phyloP scores from a whole-genome alignment of 2,113 vertebrate species.

The Myocastor coypus region DNA sequence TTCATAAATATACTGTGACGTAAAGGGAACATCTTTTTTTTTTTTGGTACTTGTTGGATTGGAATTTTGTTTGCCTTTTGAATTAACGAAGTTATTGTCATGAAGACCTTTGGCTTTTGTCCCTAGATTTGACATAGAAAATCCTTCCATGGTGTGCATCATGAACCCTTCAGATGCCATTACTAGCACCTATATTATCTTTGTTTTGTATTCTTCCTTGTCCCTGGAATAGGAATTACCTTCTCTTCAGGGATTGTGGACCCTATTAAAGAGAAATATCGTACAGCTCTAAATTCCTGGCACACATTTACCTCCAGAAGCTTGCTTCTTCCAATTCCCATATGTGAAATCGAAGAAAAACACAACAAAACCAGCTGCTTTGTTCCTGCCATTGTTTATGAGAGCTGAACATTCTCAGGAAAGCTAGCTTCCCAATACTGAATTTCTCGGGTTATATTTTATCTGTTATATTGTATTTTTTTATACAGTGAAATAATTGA shows the following conservation, averaged over 20 bases:
- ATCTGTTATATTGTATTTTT: not conserved
- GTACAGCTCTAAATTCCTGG: constrained; percentile 54
- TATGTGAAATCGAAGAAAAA: constrained; percentile 56
- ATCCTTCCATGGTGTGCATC: not conserved
- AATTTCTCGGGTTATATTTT: not conserved
- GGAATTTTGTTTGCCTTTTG: not conserved
- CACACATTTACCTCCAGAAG: not conserved
- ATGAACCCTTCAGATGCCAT: not conserved
- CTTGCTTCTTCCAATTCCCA: constrained; percentile 24
- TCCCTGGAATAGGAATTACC: not conserved
- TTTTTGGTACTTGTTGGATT: too few species aligned
- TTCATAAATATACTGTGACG: not conserved
- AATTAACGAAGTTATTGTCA: not conserved
- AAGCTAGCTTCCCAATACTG: not conserved
- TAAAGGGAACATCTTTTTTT: too few species aligned
- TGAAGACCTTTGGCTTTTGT: not conserved
- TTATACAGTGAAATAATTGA: not conserved
- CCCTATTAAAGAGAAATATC: constrained; percentile 65
- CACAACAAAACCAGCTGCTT: constrained; percentile 62
- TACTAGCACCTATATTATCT: not conserved
- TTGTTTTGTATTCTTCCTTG: constrained; percentile 9
- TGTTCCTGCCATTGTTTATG: constrained; percentile 37
- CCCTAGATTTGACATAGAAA: not conserved
- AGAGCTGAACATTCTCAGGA: constrained; percentile 14
- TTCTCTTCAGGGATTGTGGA: constrained; percentile 62